Evolutionary conservation across 2,888 invertebrate species (phyloP).

Genomic region (Corythucha ciliata): DNA sequence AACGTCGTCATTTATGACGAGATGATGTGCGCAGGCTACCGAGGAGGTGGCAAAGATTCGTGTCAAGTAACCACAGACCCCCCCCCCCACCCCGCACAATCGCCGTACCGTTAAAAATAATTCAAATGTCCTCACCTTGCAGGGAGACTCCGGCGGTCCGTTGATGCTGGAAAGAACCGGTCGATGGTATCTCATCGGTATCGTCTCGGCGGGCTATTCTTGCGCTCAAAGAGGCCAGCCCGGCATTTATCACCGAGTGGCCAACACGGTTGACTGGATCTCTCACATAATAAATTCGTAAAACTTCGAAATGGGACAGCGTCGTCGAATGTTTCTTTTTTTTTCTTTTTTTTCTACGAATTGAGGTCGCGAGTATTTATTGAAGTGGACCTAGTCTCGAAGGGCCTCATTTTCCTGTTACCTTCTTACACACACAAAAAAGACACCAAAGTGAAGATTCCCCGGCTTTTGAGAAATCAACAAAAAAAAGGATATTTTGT

Average conservation of each 20-base stretch:
- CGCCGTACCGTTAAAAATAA: too few relatives aligned
- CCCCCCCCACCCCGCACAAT: too few relatives aligned
- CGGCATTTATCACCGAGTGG: slow-evolving; percentile 86
- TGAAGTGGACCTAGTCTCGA: too few relatives aligned
- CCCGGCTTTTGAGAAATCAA: too few relatives aligned
- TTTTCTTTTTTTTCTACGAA: too few relatives aligned
- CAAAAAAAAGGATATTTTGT: too few relatives aligned
- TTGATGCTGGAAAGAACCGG: slow-evolving; percentile 80
- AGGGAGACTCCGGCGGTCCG: slow-evolving; percentile 82
- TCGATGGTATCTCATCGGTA: slow-evolving; percentile 81
- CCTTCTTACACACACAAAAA: too few relatives aligned
- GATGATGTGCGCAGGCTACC: slow-evolving; percentile 90
- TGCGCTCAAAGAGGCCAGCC: slow-evolving; percentile 90
- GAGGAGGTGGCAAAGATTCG: slow-evolving; percentile 74
- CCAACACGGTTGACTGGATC: slow-evolving; percentile 91
- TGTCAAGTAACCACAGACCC: slow-evolving; percentile 51
- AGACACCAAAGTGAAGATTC: too few relatives aligned
- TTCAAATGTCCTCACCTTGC: slow-evolving; percentile 37
- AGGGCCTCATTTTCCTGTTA: too few relatives aligned
- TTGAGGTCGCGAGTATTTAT: too few relatives aligned
- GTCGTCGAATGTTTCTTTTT: too few relatives aligned
- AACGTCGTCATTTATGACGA: slow-evolving; percentile 87
- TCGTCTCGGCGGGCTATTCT: slow-evolving; percentile 88
- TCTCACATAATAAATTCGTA: slow-evolving; percentile 50
- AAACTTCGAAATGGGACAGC: too few relatives aligned